Evolutionary conservation across 2,888 invertebrate genomes (phyloP).

Genomic region (Aporophyla lueneburgensis): DNA sequence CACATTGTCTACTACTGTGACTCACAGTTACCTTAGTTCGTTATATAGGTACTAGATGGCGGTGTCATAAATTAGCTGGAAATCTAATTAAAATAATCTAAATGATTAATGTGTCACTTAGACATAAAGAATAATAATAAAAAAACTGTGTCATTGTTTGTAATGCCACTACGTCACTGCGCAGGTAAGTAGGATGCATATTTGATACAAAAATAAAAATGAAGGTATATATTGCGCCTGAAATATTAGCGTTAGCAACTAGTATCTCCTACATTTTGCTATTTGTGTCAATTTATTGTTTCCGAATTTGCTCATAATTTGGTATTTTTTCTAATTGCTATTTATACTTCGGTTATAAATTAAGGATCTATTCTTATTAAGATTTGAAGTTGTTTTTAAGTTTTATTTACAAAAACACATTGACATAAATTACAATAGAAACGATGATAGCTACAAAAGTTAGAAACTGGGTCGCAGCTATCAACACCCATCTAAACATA

Average conservation of each 20-base stretch:
- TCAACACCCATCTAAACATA: no score
- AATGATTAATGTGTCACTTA: not conserved
- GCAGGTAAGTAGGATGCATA: rapidly evolving
- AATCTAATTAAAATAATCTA: no score
- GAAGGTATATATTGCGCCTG: not conserved
- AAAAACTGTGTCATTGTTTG: not conserved
- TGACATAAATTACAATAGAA: no score
- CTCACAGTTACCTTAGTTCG: not conserved
- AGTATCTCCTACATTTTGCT: not conserved
- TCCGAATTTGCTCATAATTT: not conserved
- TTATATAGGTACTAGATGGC: conserved; percentile 1
- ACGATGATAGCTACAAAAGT: no score
- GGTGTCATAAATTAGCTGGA: rapidly evolving
- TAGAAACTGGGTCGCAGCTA: no score
- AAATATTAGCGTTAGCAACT: conserved; percentile 13
- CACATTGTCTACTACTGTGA: rapidly evolving
- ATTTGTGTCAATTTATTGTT: not conserved
- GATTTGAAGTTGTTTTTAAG: no score
- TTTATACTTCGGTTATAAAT: no score
- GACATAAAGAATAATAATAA: not conserved
- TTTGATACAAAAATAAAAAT: not conserved
- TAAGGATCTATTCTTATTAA: no score
- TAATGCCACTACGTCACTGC: not conserved
- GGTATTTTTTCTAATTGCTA: not conserved
- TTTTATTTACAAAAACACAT: no score